A percentile compares a stretch with the other conserved stretches of the same genome.
phyloP scores from a whole-genome alignment of 2,797 vertebrate genomes.

The Enteromius paludinosus region DNA sequence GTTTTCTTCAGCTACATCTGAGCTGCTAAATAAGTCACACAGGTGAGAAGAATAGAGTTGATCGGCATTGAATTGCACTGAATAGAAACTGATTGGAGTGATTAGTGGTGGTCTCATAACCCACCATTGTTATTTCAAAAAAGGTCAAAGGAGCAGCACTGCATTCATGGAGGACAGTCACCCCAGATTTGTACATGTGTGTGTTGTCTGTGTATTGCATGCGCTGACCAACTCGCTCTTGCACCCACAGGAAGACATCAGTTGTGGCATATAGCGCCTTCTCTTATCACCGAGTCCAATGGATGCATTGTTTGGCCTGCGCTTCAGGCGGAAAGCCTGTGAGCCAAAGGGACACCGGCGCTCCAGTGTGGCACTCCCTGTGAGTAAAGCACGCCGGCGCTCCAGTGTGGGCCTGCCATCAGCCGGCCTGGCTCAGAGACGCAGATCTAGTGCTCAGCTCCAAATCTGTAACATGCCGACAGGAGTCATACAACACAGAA shows the following conservation, averaged over 20 bases:
- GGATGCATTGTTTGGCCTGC: conserved; percentile 88
- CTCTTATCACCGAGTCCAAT: conserved; percentile 66
- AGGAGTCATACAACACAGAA: conserved; percentile 21
- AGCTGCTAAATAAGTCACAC: conserved; percentile 23
- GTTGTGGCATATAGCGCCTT: neutral
- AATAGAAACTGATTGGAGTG: conserved; percentile 37
- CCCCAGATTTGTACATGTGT: neutral
- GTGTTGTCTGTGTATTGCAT: conserved; percentile 5
- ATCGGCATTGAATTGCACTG: conserved; percentile 16
- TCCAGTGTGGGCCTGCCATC: conserved; percentile 86
- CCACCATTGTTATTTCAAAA: neutral
- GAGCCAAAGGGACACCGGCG: conserved; percentile 56
- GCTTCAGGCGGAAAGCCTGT: conserved; percentile 77
- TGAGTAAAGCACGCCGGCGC: conserved; percentile 85
- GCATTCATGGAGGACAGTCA: conserved; percentile 37
- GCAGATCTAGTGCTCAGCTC: conserved; percentile 73
- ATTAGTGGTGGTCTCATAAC: conserved; percentile 31
- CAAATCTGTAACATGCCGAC: conserved; percentile 47
- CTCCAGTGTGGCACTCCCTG: conserved; percentile 71
- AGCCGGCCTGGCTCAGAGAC: conserved; percentile 69
- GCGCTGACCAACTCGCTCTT: conserved; percentile 71
- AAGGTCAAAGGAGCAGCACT: conserved; percentile 61
- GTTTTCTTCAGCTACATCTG: conserved; percentile 18
- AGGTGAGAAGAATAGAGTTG: conserved; percentile 34
- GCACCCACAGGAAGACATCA: conserved; percentile 72